Evolutionary conservation across 2,113 vertebrate genomes (phyloP), one percentile per base, ranked within the genome.

Genomic region (Megaptera novaeangliae): DNA sequence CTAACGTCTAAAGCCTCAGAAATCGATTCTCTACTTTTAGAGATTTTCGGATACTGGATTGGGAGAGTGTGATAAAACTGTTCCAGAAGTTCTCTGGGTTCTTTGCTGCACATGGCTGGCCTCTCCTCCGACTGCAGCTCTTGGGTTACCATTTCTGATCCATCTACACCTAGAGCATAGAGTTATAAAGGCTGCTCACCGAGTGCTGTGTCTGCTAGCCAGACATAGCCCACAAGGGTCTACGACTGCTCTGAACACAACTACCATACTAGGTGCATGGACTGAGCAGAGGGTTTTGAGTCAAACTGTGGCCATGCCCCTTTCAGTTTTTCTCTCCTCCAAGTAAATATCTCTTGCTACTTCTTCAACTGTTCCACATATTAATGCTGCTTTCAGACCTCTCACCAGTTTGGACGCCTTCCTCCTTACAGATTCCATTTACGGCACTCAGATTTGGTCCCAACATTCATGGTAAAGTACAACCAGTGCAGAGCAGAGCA

Each of bases 331-430:
- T 93, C 41, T 77, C 72, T 71, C 36, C 63, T 15, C 41, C 44
- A 25, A 5, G 80, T 10, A 13, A 2, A 12, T 4, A 11, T 1
- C 12, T 49, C 57, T n/a, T 5, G 11, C 7, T 21, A 3, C 27
- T 41, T 8, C 15, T 23, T 71, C 8, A 61, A 0, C 2, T 59
- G n/a, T 8, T 25, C 88, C 15, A 12, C 57, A 6, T 6, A 15
- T 0, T 0, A 21, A 20, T 0, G 1, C 29, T 20, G 13, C 68
- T 20, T 34, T 27, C 31, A 55, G 66, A 13, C 31, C 46, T 41
- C 41, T 55, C 41, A n/a, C n/a, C 49, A 29, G 29, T 3, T 17
- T 3, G 3, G 66, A 39, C 1, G 39, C 31, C 3, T 34, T 31
- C 31, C 31, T 31, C 27, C 14, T 41, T 15, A n/a, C 0, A 59